A percentile compares a stretch with the other conserved stretches of the same genome.
Conservation (phyloP, 2,888 invertebrate genomes). For the Polymixis lichenea region DNA sequence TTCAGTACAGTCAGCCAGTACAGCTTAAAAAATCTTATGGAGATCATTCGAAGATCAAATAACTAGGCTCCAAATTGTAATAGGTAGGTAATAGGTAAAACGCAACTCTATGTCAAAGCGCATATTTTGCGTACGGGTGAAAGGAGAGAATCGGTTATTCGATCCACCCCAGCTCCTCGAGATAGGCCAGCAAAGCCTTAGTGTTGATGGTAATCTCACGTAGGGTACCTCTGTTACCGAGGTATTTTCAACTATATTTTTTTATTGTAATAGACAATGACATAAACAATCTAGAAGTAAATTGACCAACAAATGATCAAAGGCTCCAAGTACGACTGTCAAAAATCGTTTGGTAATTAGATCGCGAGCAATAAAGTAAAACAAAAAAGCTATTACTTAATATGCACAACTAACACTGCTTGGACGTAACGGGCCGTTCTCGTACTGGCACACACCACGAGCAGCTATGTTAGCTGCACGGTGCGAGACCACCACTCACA, state of each 20-base stretch:
- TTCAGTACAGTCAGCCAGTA: no score
- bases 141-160: no score
- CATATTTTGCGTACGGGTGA: no score
- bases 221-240: no score
- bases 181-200: no score
- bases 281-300: neutral
- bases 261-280: neutral
- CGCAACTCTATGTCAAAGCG: no score
- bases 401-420: slow-evolving; percentile 60
- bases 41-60: neutral
- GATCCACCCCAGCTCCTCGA: no score
- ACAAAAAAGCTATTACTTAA: slow-evolving; percentile 50
- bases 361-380: slow-evolving; percentile 36
- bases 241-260: no score
- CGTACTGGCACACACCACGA: slow-evolving; percentile 40
- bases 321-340: slow-evolving; percentile 15
- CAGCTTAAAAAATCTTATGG: no score
- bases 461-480: slow-evolving; percentile 39
- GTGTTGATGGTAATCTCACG: no score
- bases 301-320: slow-evolving; percentile 17
- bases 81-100: neutral
- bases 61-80: neutral
- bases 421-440: slow-evolving; percentile 54
- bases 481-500: slow-evolving; percentile 20
- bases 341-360: slow-evolving; percentile 38